Base-by-base conservation (phyloP, 2,888 invertebrate genomes). In the Polydesmus complanatus region DNA sequence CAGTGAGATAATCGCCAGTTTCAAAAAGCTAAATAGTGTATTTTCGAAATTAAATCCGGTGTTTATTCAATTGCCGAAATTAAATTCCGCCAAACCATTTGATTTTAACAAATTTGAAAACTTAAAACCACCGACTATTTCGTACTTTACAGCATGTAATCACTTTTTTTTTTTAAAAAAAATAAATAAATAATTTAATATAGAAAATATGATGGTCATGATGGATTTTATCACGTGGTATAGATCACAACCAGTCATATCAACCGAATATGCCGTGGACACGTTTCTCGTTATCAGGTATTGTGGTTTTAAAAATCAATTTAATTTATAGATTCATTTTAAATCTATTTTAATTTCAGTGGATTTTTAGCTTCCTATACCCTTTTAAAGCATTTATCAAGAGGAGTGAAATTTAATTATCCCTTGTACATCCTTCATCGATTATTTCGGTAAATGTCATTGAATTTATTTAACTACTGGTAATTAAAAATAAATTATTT, bases 241-340 rank as follows among this genome's bases (percentile, higher is more conserved):
- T 37, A 37, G 14, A 37, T 5, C 14, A 37, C 37, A 37, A 37
- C 37, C 37, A 8, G 8, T 37, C 14, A 5, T 37, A 37, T 37
- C 37, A 37, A 14, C 51, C 3, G 60, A 54, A 47, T 60, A 47
- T 27, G 11, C 60, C 1, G 60, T 60, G 54, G 60, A 60, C 47
- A 60, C 54, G 18, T 60, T 60, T 37, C 48, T 60, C 21, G 37
- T 37, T 54, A 60, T 60, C 37, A 60, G 22, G 60, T 60, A n/a
- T n/a, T n/a, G n/a, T n/a, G n/a, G n/a, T n/a, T n/a, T 37, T 8
- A 37, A 37, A 37, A 37, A 37, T 37, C 37, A 37, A 8, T 37
- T 8, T 37, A 14, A 37, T 37, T 14, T 14, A 5, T 37, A 37
- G 5, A 5, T 37, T 37, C 37, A 37, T 14, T 37, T 37, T 37